phyloP scores from a whole-genome alignment of 2,888 invertebrate genomes.

The Pristionchus entomophagus region DNA sequence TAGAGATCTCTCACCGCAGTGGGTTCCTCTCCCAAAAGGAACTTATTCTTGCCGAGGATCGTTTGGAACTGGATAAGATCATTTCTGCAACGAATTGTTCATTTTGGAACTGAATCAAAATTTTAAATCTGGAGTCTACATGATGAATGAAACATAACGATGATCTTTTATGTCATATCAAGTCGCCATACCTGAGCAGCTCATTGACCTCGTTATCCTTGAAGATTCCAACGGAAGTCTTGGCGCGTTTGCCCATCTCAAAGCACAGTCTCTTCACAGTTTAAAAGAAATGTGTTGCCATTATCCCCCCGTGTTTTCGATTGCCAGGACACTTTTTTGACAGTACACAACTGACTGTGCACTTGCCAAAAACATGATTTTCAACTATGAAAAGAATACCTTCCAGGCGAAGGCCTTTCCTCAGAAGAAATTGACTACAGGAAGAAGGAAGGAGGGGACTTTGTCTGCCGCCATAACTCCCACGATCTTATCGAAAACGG shows the following conservation, averaged over 20 bases:
- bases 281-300: neutral
- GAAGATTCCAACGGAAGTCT: neutral
- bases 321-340: too few species aligned
- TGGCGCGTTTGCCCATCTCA: too few species aligned
- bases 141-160: too few species aligned
- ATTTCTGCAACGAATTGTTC: neutral
- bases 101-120: neutral
- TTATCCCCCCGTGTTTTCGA: too few species aligned
- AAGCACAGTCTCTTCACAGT: neutral
- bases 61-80: conserved; percentile 1
- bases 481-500: neutral
- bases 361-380: too few species aligned
- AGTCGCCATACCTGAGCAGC: neutral
- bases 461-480: neutral
- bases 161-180: too few species aligned
- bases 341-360: too few species aligned
- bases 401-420: neutral
- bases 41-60: conserved; percentile 28
- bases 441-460: neutral
- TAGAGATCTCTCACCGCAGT: neutral
- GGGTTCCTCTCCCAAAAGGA: conserved; percentile 6
- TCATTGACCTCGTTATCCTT: neutral
- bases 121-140: neutral
- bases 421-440: neutral
- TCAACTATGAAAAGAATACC: neutral